Conservation (phyloP, 2,797 vertebrate genomes). For the Prionace glauca region DNA sequence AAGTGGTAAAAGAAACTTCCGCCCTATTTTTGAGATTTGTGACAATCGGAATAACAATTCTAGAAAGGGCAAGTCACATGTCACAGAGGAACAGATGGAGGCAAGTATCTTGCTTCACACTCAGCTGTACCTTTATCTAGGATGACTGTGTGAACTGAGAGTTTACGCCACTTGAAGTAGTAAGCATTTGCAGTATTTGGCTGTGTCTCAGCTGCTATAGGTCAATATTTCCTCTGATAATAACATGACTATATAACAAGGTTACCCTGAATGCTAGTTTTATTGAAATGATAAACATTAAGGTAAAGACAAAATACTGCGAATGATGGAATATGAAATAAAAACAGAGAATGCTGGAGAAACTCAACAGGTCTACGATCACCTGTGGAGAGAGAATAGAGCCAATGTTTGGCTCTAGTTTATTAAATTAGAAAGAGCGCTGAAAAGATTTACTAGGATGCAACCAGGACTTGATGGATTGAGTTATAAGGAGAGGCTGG, state of each 20-base stretch:
- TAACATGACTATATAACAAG: background rate
- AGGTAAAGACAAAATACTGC: no score
- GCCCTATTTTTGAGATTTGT: background rate
- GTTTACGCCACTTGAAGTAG: background rate
- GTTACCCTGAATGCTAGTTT: background rate
- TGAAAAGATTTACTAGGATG: no score
- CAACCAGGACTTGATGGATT: no score
- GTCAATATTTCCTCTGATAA: background rate
- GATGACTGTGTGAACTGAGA: background rate
- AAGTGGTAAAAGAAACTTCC: background rate
- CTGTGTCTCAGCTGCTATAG: background rate
- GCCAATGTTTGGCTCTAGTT: no score
- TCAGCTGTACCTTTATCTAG: no score
- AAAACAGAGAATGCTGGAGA: no score
- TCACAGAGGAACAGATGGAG: background rate
- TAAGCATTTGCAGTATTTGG: background rate
- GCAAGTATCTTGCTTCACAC: background rate
- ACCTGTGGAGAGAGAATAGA: no score
- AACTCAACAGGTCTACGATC: no score
- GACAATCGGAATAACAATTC: conserved; percentile 17
- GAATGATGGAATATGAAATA: no score
- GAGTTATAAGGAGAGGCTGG: no score
- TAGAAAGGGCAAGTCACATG: background rate
- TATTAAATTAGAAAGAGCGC: no score
- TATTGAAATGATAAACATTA: background rate